Evolutionary conservation across 2,113 vertebrate species (phyloP).

Genomic region (Sakesphorus luctuosus): DNA sequence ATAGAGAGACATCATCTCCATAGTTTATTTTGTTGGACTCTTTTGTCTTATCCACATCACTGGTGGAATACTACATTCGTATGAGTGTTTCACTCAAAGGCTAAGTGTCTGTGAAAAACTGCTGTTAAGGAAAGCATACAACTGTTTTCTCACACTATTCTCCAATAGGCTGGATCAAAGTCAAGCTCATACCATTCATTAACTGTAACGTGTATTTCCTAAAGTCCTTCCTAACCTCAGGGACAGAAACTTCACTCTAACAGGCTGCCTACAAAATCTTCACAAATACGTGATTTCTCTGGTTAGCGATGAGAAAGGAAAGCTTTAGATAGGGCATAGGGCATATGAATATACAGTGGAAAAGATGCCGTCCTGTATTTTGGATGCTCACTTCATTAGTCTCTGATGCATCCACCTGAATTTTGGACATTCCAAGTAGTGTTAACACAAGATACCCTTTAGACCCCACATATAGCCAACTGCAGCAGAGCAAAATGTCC

Average conservation of each 20-base stretch:
- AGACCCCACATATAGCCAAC: accelerated
- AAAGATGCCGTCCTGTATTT: neutral
- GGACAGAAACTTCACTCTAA: neutral
- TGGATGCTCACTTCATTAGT: neutral
- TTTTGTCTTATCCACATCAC: neutral
- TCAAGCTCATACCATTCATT: neutral
- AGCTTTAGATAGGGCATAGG: neutral
- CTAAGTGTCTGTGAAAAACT: neutral
- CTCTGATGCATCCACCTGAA: neutral
- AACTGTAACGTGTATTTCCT: neutral
- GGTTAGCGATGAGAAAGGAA: neutral
- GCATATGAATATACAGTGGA: neutral
- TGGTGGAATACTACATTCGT: neutral
- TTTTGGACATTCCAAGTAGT: neutral
- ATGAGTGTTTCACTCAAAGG: neutral
- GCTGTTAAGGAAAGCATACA: neutral
- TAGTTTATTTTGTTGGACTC: neutral
- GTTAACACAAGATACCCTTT: neutral
- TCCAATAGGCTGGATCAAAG: neutral
- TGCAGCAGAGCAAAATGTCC: neutral
- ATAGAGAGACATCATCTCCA: accelerated
- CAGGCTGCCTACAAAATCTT: neutral
- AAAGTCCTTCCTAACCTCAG: neutral
- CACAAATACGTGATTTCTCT: neutral
- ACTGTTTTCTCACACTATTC: neutral